These are phyloP conservation scores for Leptatherina wallacei DNA, from an alignment of 2,797 vertebrate genomes.

Conservation along the genomic window DNA sequence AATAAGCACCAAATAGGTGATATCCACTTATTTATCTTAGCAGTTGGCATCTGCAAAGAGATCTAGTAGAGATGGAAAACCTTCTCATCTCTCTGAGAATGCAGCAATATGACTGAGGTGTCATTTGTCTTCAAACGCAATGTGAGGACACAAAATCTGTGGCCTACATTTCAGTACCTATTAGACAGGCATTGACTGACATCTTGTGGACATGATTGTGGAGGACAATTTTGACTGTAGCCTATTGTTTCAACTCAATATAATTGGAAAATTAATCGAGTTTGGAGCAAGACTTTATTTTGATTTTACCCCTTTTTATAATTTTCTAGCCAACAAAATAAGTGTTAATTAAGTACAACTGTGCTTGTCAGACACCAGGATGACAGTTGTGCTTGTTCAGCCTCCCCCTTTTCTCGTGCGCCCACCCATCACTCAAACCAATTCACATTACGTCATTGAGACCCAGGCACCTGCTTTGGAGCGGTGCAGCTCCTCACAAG, in stretches of 20 bases:
- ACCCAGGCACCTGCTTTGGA: constrained; percentile 28
- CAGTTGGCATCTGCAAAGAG: neutral
- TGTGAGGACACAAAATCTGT: neutral
- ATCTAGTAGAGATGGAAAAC: neutral
- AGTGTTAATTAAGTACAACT: neutral
- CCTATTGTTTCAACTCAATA: neutral
- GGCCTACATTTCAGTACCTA: neutral
- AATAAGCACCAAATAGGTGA: neutral
- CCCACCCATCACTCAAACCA: neutral
- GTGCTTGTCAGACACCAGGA: constrained; percentile 6
- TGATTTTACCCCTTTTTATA: neutral
- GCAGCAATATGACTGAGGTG: constrained; percentile 39
- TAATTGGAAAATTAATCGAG: neutral
- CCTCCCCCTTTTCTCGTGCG: neutral
- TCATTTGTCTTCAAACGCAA: constrained; percentile 29
- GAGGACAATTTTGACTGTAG: neutral
- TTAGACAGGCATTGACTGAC: constrained; percentile 47
- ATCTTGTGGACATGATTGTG: constrained; percentile 56
- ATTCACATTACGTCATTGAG: constrained; percentile 71
- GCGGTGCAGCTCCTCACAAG: constrained; percentile 17
- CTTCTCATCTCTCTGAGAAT: constrained; percentile 17
- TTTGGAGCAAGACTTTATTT: neutral
- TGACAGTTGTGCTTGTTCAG: constrained; percentile 19
- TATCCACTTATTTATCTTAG: neutral
- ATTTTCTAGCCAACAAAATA: neutral